These are phyloP conservation scores for Empis stercorea DNA, from an alignment of 2,888 invertebrate species.

Conservation along the genomic window DNA sequence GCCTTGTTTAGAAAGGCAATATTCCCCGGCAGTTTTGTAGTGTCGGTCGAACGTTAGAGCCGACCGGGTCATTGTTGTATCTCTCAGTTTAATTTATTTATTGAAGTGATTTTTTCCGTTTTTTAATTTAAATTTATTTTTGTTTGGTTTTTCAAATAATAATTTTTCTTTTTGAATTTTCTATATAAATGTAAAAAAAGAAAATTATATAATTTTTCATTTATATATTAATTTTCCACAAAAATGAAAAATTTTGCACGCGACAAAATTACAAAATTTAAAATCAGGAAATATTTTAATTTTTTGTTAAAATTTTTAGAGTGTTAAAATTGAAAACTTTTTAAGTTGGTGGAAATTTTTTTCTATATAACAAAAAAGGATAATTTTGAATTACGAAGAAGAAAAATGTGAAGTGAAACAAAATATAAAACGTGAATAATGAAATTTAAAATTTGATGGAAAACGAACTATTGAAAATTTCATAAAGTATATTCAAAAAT, in stretches of 20 bases:
- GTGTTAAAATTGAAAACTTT: too few species aligned
- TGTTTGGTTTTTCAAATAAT: too few species aligned
- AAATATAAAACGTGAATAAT: neutral
- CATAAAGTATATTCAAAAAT: too few species aligned
- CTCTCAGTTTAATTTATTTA: slow-evolving; percentile 9
- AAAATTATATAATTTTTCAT: neutral
- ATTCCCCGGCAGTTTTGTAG: slow-evolving; percentile 27
- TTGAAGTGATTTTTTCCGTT: slow-evolving; percentile 5
- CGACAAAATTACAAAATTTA: too few species aligned
- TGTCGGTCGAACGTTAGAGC: slow-evolving; percentile 34
- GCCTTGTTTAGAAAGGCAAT: slow-evolving; percentile 29
- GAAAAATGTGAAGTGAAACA: too few species aligned
- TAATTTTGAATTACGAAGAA: too few species aligned
- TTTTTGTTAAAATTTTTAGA: neutral
- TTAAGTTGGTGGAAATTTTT: too few species aligned
- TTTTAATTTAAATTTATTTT: slow-evolving; percentile 7
- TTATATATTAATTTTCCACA: neutral
- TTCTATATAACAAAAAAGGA: too few species aligned
- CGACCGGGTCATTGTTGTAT: slow-evolving; percentile 24
- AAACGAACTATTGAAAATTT: neutral
- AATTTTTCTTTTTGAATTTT: too few species aligned
- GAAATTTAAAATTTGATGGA: neutral
- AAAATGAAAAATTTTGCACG: too few species aligned
- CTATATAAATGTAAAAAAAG: neutral
- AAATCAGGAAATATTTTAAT: too few species aligned